Conservation (phyloP, 2,113 vertebrate genomes). For the Suncus etruscus region DNA sequence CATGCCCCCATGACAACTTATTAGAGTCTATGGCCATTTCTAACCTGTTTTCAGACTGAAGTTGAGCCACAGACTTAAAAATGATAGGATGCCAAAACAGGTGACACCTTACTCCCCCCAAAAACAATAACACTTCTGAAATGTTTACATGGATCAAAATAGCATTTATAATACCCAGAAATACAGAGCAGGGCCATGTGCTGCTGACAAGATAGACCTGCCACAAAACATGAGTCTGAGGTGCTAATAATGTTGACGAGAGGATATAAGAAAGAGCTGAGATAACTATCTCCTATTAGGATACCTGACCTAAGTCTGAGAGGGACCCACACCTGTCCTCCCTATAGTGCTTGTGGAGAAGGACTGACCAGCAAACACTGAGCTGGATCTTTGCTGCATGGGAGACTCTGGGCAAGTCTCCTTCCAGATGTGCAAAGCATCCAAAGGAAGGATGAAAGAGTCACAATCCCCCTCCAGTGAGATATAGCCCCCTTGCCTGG, state of each 20-base stretch:
- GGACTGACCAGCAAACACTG: background rate
- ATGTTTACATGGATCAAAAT: background rate
- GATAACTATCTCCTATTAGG: background rate
- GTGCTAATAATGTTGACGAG: too few relatives aligned
- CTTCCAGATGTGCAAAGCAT: background rate
- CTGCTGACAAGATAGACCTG: too few relatives aligned
- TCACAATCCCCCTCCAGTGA: too few relatives aligned
- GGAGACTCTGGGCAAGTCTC: background rate
- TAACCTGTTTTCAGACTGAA: background rate
- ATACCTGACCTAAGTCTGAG: too few relatives aligned
- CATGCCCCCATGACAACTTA: accelerated
- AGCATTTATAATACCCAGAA: too few relatives aligned
- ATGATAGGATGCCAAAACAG: background rate
- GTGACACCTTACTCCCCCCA: too few relatives aligned
- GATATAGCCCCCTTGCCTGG: background rate
- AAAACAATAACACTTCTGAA: background rate
- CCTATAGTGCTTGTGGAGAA: background rate
- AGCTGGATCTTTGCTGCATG: background rate
- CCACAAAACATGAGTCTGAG: too few relatives aligned
- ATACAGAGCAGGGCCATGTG: too few relatives aligned
- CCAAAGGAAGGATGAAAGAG: background rate
- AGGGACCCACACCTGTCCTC: background rate
- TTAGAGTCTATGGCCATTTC: background rate
- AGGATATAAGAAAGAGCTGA: background rate
- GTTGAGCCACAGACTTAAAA: background rate